Base-by-base conservation (phyloP, 1,140 invertebrate species). In the Limonius californicus region DNA sequence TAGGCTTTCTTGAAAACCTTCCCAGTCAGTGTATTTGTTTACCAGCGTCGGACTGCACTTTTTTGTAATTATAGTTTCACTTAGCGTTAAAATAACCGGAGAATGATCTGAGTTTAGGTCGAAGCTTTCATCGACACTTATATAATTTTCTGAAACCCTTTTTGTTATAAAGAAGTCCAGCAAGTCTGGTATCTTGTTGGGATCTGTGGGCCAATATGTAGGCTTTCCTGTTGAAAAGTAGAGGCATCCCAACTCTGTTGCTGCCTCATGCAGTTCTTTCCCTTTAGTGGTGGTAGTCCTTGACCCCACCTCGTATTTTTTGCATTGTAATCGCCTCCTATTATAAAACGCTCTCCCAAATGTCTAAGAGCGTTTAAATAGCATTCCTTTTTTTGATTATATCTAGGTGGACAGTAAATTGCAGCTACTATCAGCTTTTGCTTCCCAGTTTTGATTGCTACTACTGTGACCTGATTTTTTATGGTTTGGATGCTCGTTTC, bases 251-350 rank as follows among this genome's bases (percentile, higher is more conserved):
- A 35, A 72, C 66, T 0, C 19, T 32, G 8, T 57, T 50, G 72
- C 68, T n/a, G 66, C 59, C 63, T 57, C 62, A 8, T 72, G 67
- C 2, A 76, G 64, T 57, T 75, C 64, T 43, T 63, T 61, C 1
- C 71, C 70, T 62, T 64, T 75, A 15, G 73, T 56, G 16, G 63
- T 71, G 1, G 23, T 56, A 14, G n/a, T n/a, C n/a, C n/a, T n/a
- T n/a, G n/a, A n/a, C n/a, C n/a, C n/a, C n/a, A n/a, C n/a, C n/a
- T n/a, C 6, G 62, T 65, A 39, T 78, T 72, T 68, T 79, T 79
- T 12, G 74, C 73, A 59, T 79, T 80, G 50, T 69, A 79, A 54
- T 79, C 76, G 0, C 76, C 76, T 12, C 72, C 75, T 1, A 63
- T 68, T 20, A 78, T 66, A 61, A 77, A 77, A 47, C 66, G 61